Evolutionary conservation across 1,140 invertebrate species (phyloP).

Genomic region (Cardiocondyla obscurior): DNA sequence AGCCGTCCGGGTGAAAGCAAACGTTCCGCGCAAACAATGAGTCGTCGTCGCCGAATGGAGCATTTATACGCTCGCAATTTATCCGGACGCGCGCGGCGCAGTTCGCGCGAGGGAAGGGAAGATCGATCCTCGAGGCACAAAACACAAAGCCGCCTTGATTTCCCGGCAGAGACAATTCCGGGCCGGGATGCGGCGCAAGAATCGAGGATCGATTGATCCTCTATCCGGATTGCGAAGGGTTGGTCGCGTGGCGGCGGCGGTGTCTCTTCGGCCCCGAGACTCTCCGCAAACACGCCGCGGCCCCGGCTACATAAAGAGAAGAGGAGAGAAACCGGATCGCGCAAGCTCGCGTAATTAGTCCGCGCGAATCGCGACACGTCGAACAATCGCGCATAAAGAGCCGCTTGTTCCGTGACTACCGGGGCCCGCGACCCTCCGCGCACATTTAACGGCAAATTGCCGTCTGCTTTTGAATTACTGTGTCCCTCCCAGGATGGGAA

Average conservation of each 20-base stretch:
- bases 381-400: constrained; percentile 39
- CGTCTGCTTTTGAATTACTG: neutral
- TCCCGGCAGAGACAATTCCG: constrained; percentile 38
- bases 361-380: constrained; percentile 25
- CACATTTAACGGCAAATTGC: constrained; percentile 13
- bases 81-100: constrained; percentile 8
- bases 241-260: neutral
- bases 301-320: neutral
- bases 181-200: constrained; percentile 1
- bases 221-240: neutral
- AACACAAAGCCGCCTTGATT: constrained; percentile 49
- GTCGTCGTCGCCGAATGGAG: constrained; percentile 34
- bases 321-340: neutral
- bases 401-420: neutral
- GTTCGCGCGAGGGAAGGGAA: neutral
- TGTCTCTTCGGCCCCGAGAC: constrained; percentile 1
- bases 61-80: constrained; percentile 47
- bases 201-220: constrained; percentile 45
- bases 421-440: no score
- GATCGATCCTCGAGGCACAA: constrained; percentile 23
- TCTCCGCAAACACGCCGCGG: constrained; percentile 28
- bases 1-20: constrained; percentile 36
- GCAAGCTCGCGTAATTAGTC: constrained; percentile 43
- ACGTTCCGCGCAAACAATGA: constrained; percentile 40
- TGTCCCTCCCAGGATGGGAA: neutral